Percentiles rank a stretch among this genome's conserved stretches.
These are phyloP conservation scores for Eugnorisma glareosa DNA, from an alignment of 2,888 invertebrate species.

Conservation along the genomic window DNA sequence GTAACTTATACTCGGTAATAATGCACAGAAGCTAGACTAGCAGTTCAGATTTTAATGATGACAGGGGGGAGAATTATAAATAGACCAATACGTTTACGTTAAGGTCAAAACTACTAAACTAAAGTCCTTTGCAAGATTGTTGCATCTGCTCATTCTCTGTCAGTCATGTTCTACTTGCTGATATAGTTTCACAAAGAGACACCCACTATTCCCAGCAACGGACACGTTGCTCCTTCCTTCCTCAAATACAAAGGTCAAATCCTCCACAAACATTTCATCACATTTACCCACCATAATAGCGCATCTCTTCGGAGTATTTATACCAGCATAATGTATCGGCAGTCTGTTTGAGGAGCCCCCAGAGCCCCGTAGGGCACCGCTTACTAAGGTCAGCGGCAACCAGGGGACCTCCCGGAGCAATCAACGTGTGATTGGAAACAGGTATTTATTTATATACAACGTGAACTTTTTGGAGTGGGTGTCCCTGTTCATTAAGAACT, in stretches of 20 bases:
- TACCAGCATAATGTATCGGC: conserved; percentile 54
- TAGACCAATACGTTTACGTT: no score
- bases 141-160: not conserved
- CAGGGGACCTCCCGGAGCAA: conserved; percentile 71
- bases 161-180: no score
- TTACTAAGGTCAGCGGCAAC: conserved; percentile 73
- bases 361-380: conserved; percentile 51
- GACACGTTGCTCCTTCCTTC: not conserved
- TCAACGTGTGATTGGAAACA: conserved; percentile 69
- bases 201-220: not conserved
- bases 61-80: no score
- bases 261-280: conserved; percentile 30
- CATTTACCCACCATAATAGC: conserved; percentile 35
- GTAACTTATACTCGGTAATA: no score
- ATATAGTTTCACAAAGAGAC: not conserved
- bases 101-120: no score
- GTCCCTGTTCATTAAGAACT: conserved; percentile 1
- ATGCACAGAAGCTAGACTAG: not conserved
- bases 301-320: conserved; percentile 59
- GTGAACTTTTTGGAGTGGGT: conserved; percentile 36
- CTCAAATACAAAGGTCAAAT: conserved; percentile 35
- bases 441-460: conserved; percentile 57
- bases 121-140: no score
- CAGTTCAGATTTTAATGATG: no score
- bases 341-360: conserved; percentile 51